These are phyloP conservation scores for Cinara cedri DNA, from an alignment of 2,888 invertebrate species.

Conservation along the genomic window DNA sequence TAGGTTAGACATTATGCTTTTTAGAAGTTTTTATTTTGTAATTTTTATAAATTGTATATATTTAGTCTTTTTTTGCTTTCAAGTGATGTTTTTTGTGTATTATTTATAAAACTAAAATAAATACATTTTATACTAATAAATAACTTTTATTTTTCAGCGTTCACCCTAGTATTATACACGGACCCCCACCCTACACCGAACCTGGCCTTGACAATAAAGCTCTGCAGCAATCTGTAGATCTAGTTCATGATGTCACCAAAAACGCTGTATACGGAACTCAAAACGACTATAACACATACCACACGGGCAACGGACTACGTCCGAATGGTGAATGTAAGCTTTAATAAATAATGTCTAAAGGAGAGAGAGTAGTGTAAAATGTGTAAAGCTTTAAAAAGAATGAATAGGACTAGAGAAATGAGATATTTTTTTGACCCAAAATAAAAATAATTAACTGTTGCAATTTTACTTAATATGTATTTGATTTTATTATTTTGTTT, in stretches of 20 bases:
- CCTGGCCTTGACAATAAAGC: slow-evolving; percentile 91
- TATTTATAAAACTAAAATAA: no score
- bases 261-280: slow-evolving; percentile 63
- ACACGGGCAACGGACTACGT: slow-evolving; percentile 53
- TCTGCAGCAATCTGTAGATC: slow-evolving; percentile 85
- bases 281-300: slow-evolving; percentile 50
- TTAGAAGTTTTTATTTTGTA: background rate
- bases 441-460: background rate
- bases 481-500: slow-evolving; percentile 60
- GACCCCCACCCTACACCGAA: slow-evolving; percentile 86
- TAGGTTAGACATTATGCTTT: slow-evolving; percentile 40
- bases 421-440: background rate
- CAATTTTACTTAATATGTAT: background rate
- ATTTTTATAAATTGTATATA: background rate
- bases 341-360: slow-evolving; percentile 44
- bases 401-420: slow-evolving; percentile 42
- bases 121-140: background rate
- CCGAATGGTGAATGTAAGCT: slow-evolving; percentile 56
- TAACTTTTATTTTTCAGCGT: slow-evolving; percentile 64
- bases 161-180: slow-evolving; percentile 82
- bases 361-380: slow-evolving; percentile 4
- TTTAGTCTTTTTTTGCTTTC: slow-evolving; percentile 10
- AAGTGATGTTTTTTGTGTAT: background rate
- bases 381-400: slow-evolving; percentile 60
- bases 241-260: slow-evolving; percentile 82